These are phyloP conservation scores for Chloroclysta siterata DNA, from an alignment of 2,888 invertebrate species.

Conservation along the genomic window DNA sequence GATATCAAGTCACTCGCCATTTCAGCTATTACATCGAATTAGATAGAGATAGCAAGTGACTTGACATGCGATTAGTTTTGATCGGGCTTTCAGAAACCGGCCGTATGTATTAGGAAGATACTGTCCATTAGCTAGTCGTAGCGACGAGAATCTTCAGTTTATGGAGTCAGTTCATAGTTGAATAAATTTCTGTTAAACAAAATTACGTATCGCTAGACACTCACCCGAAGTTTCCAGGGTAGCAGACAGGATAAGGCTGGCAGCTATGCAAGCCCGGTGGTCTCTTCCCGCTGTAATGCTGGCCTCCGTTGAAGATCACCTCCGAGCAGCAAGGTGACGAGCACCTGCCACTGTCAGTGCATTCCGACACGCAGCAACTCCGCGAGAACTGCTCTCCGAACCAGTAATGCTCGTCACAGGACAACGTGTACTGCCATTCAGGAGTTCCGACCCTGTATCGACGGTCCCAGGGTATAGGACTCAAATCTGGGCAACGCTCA, in stretches of 20 bases:
- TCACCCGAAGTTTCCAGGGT: constrained; percentile 79
- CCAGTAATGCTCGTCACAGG: constrained; percentile 66
- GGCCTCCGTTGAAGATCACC: constrained; percentile 81
- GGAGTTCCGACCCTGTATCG: constrained; percentile 61
- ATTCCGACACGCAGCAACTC: constrained; percentile 69
- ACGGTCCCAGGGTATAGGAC: constrained; percentile 63
- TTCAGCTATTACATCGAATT: too few species aligned
- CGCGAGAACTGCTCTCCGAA: constrained; percentile 63
- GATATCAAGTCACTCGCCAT: too few species aligned
- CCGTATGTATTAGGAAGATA: too few species aligned
- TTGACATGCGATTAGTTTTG: too few species aligned
- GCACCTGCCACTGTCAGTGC: constrained; percentile 74
- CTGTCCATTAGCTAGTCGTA: background rate
- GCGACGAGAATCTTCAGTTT: too few species aligned
- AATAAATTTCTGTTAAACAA: too few species aligned
- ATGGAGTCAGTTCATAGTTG: too few species aligned
- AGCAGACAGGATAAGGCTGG: constrained; percentile 65
- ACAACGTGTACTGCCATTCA: constrained; percentile 69
- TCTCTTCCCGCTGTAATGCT: constrained; percentile 74
- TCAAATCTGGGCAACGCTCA: constrained; percentile 71
- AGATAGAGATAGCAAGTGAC: too few species aligned
- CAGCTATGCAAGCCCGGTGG: constrained; percentile 62
- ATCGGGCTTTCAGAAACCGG: too few species aligned
- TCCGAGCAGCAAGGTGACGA: constrained; percentile 82
- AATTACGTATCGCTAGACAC: too few species aligned